Base-by-base conservation (phyloP, 2,888 invertebrate genomes). In the Agriotes lineatus region DNA sequence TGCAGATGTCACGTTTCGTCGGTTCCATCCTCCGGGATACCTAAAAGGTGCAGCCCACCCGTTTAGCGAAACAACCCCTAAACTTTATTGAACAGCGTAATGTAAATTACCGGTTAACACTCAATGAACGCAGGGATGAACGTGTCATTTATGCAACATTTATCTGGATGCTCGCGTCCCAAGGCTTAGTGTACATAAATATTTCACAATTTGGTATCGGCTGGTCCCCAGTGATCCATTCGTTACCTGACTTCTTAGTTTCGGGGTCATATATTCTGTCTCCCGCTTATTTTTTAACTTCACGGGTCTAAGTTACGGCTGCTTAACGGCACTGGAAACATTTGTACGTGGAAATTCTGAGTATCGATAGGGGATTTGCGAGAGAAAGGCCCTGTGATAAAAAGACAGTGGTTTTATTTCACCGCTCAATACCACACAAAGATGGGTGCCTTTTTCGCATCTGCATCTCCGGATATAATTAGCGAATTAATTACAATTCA, bases 231-330 rank as follows among this genome's bases (percentile, higher is more conserved):
- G 52, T 18, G 52, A 52, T 2, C 52, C 52, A 52, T 52, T 33
- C 33, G 52, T 52, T 52, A 52, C 52, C 52, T 52, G 16, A 48
- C 16, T 52, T 52, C 52, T 33, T 33, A 52, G 52, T 52, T 52
- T 30, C 52, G 52, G 30, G 52, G 33, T 52, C 52, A 33, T 52
- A 52, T 35, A 52, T 52, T 52, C 22, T 6, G 52, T 52, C 22
- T 52, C 52, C 16, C 33, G 33, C 25, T 52, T 52, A 52, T 33
- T 33, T 52, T 52, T 52, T 52, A 52, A 52, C 48, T 52, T 52
- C 18, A 19, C 5, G 18, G 33, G 33, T 19, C 9, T 25, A 52
- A 52, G 33, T 52, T 52, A 52, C 14, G 52, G 33, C 30, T 20
- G 22, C 20, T 20, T 45, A 39, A 39, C 16, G 1, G 42, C 18